These are phyloP conservation scores for Pagetopsis macropterus DNA, from an alignment of 2,797 vertebrate species.

Conservation along the genomic window DNA sequence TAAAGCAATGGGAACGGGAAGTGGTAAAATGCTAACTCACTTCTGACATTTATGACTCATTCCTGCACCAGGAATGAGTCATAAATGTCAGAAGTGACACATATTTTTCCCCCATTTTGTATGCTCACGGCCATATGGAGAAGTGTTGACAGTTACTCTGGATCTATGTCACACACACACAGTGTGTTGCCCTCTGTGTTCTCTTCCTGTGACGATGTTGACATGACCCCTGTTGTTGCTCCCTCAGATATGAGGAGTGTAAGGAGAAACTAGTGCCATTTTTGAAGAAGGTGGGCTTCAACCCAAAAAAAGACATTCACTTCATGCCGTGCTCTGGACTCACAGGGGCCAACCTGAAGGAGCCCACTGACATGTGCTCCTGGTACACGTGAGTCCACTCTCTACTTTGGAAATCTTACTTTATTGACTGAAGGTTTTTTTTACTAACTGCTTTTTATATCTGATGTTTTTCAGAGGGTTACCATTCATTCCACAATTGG, in stretches of 20 bases:
- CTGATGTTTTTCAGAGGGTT: conserved; percentile 86
- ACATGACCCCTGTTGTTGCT: background rate
- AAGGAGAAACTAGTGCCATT: conserved; percentile 99
- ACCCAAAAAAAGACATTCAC: conserved; percentile 98
- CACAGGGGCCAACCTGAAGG: conserved; percentile 96
- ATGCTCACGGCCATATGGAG: background rate
- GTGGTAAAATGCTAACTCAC: too few relatives aligned
- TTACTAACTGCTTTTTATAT: background rate
- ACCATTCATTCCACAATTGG: conserved; percentile 98
- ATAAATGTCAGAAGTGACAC: too few relatives aligned
- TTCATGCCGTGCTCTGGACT: conserved; percentile 99
- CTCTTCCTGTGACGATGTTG: background rate
- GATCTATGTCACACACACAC: too few relatives aligned
- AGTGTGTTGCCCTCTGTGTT: background rate
- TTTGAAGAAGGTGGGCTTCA: conserved; percentile 98
- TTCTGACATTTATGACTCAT: too few relatives aligned
- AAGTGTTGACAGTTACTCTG: background rate
- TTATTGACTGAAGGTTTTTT: background rate
- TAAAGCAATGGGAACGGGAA: too few relatives aligned
- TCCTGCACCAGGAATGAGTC: too few relatives aligned
- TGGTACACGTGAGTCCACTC: conserved; percentile 92
- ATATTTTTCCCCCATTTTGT: too few relatives aligned
- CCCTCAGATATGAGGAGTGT: conserved; percentile 93
- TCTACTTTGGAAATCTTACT: background rate
- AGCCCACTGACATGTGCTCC: conserved; percentile 91